phyloP scores from a whole-genome alignment of 2,113 vertebrate genomes.

The Ginglymostoma cirratum region DNA sequence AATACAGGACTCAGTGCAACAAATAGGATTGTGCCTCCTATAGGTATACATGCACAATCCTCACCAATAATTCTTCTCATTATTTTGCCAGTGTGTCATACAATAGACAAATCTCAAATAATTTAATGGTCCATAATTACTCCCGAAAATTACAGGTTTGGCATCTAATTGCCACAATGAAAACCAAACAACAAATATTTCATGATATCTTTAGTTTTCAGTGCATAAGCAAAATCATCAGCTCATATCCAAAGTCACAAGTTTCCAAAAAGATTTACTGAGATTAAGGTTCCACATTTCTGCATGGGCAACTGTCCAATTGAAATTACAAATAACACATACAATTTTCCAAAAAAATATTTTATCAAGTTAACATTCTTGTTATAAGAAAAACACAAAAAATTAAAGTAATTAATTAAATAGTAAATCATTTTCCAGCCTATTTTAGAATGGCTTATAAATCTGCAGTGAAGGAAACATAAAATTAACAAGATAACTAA shows the following conservation, averaged over 20 bases:
- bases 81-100: background rate
- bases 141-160: background rate
- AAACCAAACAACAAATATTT: background rate
- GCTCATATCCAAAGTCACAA: background rate
- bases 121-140: background rate
- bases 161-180: background rate
- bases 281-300: background rate
- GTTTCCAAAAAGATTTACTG: background rate
- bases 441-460: conserved; percentile 47
- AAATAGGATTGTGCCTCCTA: background rate
- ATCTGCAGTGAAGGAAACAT: conserved; percentile 53
- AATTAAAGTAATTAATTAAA: conserved; percentile 55
- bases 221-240: background rate
- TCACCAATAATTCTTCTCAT: background rate
- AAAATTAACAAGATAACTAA: conserved; percentile 67
- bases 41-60: background rate
- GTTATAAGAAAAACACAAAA: conserved; percentile 27
- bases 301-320: background rate
- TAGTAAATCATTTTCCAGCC: conserved; percentile 45
- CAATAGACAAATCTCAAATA: background rate
- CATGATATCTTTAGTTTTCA: background rate
- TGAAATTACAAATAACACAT: background rate
- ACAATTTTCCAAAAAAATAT: background rate
- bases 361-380: background rate
- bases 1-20: background rate